These are phyloP conservation scores for Dryadula phaetusa DNA, from an alignment of 2,888 invertebrate species.

Conservation along the genomic window DNA sequence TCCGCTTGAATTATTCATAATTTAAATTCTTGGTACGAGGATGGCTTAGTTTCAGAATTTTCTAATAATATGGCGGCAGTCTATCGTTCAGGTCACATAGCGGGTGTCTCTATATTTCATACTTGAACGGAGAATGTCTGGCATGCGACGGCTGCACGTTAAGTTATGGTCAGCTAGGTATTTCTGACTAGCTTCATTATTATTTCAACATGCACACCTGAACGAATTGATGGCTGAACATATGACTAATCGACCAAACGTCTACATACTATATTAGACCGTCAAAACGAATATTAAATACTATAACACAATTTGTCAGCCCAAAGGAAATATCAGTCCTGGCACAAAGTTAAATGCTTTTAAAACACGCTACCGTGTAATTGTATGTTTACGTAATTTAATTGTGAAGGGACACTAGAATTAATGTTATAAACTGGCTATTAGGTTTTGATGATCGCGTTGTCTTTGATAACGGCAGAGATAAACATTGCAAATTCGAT, in stretches of 20 bases:
- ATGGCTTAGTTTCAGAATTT: slow-evolving; percentile 60
- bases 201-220: slow-evolving; percentile 57
- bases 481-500: too few species aligned
- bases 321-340: slow-evolving; percentile 11
- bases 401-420: slow-evolving; percentile 63
- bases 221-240: slow-evolving; percentile 39
- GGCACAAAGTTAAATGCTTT: slow-evolving; percentile 10
- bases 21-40: slow-evolving; percentile 45
- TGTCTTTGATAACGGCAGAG: slow-evolving; percentile 55
- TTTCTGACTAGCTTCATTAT: slow-evolving; percentile 70
- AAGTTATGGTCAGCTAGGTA: slow-evolving; percentile 67
- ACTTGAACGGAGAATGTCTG: slow-evolving; percentile 61
- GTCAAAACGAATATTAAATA: slow-evolving; percentile 24
- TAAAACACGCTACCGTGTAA: slow-evolving; percentile 19
- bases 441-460: slow-evolving; percentile 50
- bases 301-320: slow-evolving; percentile 18
- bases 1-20: slow-evolving; percentile 41
- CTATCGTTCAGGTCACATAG: slow-evolving; percentile 55
- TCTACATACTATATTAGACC: slow-evolving; percentile 10
- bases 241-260: slow-evolving; percentile 34
- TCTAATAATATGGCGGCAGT: slow-evolving; percentile 52
- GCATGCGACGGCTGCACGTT: slow-evolving; percentile 61
- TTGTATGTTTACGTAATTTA: slow-evolving; percentile 46
- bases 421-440: slow-evolving; percentile 57
- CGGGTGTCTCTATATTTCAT: slow-evolving; percentile 68